These are phyloP conservation scores for Danaus melanippus DNA, from an alignment of 1,140 invertebrate species.

Conservation along the genomic window DNA sequence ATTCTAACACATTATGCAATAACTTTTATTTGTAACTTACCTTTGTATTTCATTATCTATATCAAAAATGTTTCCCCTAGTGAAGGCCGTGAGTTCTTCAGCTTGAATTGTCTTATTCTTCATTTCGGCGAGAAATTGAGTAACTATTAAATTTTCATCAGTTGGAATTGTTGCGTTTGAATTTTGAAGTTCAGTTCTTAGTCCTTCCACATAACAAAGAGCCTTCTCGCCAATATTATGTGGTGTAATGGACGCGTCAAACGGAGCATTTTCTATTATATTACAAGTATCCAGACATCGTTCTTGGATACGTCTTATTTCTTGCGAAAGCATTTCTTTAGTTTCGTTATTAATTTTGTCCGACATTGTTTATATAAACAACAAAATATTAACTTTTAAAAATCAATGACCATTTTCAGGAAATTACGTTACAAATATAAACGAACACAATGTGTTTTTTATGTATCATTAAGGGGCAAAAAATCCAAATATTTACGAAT, in stretches of 20 bases:
- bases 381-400: no score
- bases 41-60: slow-evolving; percentile 51
- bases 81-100: slow-evolving; percentile 53
- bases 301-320: slow-evolving; percentile 42
- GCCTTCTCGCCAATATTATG: slow-evolving; percentile 33
- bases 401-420: no score
- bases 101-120: slow-evolving; percentile 47
- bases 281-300: slow-evolving; percentile 41
- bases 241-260: slow-evolving; percentile 22
- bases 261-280: slow-evolving; percentile 40
- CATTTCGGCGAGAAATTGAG: slow-evolving; percentile 45
- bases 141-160: slow-evolving; percentile 49
- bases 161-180: slow-evolving; percentile 34
- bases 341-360: slow-evolving; percentile 36
- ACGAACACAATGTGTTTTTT: no score
- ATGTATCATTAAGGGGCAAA: no score
- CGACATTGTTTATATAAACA: slow-evolving; percentile 23
- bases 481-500: no score
- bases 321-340: slow-evolving; percentile 31
- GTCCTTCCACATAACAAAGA: slow-evolving; percentile 39
- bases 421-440: no score
- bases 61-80: slow-evolving; percentile 44
- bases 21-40: slow-evolving; percentile 25
- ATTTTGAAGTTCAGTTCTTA: slow-evolving; percentile 42
- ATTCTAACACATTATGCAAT: slow-evolving; percentile 5